Evolutionary conservation across 2,797 vertebrate genomes (phyloP), one percentile per base, ranked within the genome.

Genomic region (Amblyopsis hoosieri): DNA sequence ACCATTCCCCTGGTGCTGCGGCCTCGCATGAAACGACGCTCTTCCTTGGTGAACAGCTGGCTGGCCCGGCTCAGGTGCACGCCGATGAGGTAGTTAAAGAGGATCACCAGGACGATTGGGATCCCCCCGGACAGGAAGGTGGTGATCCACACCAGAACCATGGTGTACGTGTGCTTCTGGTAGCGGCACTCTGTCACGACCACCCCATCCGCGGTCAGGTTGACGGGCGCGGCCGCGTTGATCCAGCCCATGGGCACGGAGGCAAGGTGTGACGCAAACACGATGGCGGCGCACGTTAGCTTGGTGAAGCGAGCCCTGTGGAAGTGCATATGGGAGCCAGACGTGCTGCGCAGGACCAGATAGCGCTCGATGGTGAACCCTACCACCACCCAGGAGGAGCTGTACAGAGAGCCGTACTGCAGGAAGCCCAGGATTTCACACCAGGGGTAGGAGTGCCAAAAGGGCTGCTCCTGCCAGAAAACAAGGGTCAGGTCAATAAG

Each of bases 331-430:
- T 78, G 87, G 68, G 77, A 74, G 23, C 23, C 23, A 0, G 60
- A 23, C 0, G 83, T 86, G 74, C 81, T 88, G 54, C 89, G 85
- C 4, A 94, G 87, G n/a, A 90, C 91, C 1, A 91, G 80, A 80
- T 90, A 93, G 9, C 93, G 91, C 72, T 93, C 93, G 0, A 94
- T 83, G 71, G 92, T 93, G 78, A 93, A 94, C 33, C 86, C 88
- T 72, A 92, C 91, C 58, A 94, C 90, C 0, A 93, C 90, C 93
- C 92, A 94, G 58, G 89, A 91, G 15, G 92, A 93, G 72, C 91
- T 91, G 82, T 88, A 92, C 56, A 93, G 81, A 0, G 89, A 83
- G 1, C 91, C 91, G 2, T 89, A 88, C 84, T 94, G 92, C 66
- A 94, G 82, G 67, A 91, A 85, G 2, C 75, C 80, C 68, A 93